Evolutionary conservation across 2,888 invertebrate genomes (phyloP).

Genomic region (Prenolepis imparis): DNA sequence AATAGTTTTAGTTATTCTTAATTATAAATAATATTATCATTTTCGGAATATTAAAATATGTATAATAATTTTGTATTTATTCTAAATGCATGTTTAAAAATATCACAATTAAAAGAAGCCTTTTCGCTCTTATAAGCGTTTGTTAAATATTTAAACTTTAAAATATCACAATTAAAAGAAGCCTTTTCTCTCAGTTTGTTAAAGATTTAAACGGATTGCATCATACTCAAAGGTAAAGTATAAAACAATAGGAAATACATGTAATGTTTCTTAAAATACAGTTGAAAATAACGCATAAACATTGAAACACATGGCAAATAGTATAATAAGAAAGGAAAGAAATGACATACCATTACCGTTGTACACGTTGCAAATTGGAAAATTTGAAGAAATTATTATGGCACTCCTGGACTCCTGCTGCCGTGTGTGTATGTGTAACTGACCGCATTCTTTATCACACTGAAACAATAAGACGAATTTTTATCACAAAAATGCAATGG

Average conservation of each 20-base stretch:
- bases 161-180: no score
- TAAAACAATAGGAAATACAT: not conserved
- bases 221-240: not conserved
- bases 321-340: not conserved
- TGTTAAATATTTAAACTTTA: not conserved
- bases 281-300: not conserved
- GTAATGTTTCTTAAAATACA: not conserved
- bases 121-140: not conserved
- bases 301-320: not conserved
- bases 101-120: not conserved
- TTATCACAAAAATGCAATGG: constrained; percentile 1
- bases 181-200: not conserved
- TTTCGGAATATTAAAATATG: not conserved
- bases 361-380: not conserved
- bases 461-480: constrained; percentile 2
- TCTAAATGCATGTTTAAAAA: not conserved
- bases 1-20: not conserved
- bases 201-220: not conserved
- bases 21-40: not conserved
- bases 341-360: not conserved
- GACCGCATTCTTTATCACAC: not conserved
- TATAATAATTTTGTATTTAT: not conserved
- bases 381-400: not conserved
- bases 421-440: not conserved
- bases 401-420: not conserved